Evolutionary conservation across 2,888 invertebrate species (phyloP), one percentile per base, ranked within the genome.

Genomic region (Nomada ferruginata): DNA sequence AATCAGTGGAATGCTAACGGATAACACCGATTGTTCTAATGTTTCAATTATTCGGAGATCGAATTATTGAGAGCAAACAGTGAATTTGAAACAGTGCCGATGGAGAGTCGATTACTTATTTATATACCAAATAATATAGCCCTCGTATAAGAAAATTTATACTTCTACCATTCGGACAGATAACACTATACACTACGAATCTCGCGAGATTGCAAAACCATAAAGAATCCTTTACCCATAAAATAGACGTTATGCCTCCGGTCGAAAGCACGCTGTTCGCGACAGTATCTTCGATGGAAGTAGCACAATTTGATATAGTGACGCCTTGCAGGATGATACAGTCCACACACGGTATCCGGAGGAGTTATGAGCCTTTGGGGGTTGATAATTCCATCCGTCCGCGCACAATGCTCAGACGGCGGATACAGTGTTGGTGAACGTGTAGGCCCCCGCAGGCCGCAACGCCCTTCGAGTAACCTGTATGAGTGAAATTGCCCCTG

Each of bases 331-430:
- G 71, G 72, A 72, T 80, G 79, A 84, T 85, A 83, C 82, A 86
- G 79, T 72, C 74, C 73, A 55, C 77, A 76, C 77, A 73, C 81
- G 79, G 80, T 75, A 82, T 71, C 73, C 72, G 63, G 50, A 78
- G 87, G 89, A 92, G 88, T 91, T 91, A 92, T 89, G 91, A 89
- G 90, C 87, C 92, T 91, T 91, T 86, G 86, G 91, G 91, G 89
- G 85, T 91, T 90, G 90, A 91, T 92, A 91, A 90, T 91, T 88
- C 87, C 85, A 81, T 87, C 88, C 84, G 85, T 87, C 82, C 83
- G 84, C 83, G 87, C 84, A 83, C 83, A 78, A 82, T 81, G 83
- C 86, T 83, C 71, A 75, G 79, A 84, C 83, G 82, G 79, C 83
- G 88, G 83, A 86, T 86, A 82, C 76, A 71, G 57, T 79, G 77